Evolutionary conservation across 2,113 vertebrate species (phyloP).

Genomic region (Chloebia gouldiae): DNA sequence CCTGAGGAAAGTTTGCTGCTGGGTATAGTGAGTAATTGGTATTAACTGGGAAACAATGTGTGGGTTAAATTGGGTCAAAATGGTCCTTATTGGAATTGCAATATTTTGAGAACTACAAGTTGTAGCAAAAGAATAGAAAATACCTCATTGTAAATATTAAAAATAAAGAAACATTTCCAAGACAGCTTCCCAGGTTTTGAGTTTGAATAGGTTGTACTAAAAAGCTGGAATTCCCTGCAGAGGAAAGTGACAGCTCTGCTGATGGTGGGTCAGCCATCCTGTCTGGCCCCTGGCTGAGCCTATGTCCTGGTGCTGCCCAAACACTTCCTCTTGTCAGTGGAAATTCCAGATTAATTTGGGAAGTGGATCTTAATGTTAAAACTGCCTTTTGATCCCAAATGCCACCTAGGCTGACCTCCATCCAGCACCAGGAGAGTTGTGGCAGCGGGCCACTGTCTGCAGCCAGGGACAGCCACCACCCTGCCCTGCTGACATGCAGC

Average conservation of each 20-base stretch:
- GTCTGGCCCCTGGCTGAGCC: too few relatives aligned
- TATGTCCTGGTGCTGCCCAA: fast-evolving
- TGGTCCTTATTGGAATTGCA: background rate
- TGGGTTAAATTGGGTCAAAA: background rate
- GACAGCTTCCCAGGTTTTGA: background rate
- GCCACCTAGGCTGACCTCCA: background rate
- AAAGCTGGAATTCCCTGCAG: background rate
- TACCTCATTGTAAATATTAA: background rate
- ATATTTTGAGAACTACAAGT: background rate
- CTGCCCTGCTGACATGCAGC: fast-evolving
- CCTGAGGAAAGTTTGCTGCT: background rate
- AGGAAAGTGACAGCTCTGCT: background rate
- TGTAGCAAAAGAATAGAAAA: background rate
- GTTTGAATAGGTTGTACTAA: background rate
- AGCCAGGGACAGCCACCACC: background rate
- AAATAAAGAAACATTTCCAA: background rate
- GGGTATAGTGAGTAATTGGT: background rate
- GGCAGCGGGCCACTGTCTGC: fast-evolving
- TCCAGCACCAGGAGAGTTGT: background rate
- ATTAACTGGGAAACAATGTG: background rate
- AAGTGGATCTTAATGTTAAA: background rate
- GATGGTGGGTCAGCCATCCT: fast-evolving
- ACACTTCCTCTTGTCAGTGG: fast-evolving
- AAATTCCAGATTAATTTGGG: background rate
- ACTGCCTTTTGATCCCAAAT: background rate